phyloP scores from a whole-genome alignment of 2,797 vertebrate species.

The Antrozous pallidus region DNA sequence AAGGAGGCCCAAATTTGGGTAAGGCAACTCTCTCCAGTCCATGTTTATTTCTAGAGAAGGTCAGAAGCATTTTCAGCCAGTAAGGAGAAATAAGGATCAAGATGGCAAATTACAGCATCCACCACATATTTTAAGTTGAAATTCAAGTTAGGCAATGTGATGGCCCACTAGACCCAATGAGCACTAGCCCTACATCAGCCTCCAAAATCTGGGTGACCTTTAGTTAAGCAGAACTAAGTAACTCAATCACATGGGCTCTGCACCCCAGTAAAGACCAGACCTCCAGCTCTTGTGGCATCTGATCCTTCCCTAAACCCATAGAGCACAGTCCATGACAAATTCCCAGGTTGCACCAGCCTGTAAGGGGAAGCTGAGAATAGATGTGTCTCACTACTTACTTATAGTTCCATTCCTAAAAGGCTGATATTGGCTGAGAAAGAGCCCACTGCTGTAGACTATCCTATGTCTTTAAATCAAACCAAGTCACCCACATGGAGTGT shows the following conservation, averaged over 20 bases:
- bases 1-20: background rate
- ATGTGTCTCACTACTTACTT: background rate
- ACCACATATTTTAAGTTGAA: background rate
- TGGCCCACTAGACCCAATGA: background rate
- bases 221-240: background rate
- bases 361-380: background rate
- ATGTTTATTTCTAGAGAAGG: background rate
- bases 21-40: background rate
- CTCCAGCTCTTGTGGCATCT: background rate
- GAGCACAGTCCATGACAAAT: background rate
- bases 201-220: background rate
- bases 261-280: background rate
- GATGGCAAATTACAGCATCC: background rate
- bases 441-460: background rate
- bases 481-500: background rate
- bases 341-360: background rate
- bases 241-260: background rate
- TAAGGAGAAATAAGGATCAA: background rate
- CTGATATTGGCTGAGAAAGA: background rate
- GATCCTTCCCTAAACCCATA: background rate
- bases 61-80: background rate
- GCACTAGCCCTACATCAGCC: background rate
- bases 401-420: background rate
- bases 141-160: background rate
- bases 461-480: background rate